Percentiles rank a stretch among this genome's conserved stretches.
Conservation (phyloP, 1,140 invertebrate genomes). For the Mamestra configurata region DNA sequence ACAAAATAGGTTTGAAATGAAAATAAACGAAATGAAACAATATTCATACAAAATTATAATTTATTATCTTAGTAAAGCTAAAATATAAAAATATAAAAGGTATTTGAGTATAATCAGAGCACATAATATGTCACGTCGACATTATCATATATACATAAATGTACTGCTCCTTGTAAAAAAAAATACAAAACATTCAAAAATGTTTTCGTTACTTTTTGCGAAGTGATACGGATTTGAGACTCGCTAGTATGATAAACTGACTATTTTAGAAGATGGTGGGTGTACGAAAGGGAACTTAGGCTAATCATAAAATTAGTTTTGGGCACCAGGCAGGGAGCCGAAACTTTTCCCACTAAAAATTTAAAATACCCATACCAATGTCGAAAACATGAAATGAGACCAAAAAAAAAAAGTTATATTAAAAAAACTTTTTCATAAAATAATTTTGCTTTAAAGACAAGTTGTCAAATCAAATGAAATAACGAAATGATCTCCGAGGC, state of each 20-base stretch:
- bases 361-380: conserved; percentile 4
- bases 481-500: too few species aligned
- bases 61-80: conserved; percentile 80
- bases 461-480: too few species aligned
- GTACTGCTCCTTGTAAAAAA: conserved; percentile 12
- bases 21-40: conserved; percentile 69
- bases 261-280: background rate
- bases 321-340: background rate
- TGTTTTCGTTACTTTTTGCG: background rate
- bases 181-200: background rate
- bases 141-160: conserved; percentile 64
- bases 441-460: too few species aligned
- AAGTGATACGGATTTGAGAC: background rate
- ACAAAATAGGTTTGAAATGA: background rate
- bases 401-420: too few species aligned
- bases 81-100: conserved; percentile 77
- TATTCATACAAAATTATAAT: conserved; percentile 80
- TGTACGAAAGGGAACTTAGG: background rate
- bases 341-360: background rate
- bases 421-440: too few species aligned
- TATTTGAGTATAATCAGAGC: conserved; percentile 78
- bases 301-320: background rate
- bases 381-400: background rate
- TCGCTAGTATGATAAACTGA: conserved; percentile 50
- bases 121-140: conserved; percentile 58